These are phyloP conservation scores for Chrysogorgia sp. DNA, from an alignment of 92 coral and sea anemone genomes.

Conservation along the genomic window DNA sequence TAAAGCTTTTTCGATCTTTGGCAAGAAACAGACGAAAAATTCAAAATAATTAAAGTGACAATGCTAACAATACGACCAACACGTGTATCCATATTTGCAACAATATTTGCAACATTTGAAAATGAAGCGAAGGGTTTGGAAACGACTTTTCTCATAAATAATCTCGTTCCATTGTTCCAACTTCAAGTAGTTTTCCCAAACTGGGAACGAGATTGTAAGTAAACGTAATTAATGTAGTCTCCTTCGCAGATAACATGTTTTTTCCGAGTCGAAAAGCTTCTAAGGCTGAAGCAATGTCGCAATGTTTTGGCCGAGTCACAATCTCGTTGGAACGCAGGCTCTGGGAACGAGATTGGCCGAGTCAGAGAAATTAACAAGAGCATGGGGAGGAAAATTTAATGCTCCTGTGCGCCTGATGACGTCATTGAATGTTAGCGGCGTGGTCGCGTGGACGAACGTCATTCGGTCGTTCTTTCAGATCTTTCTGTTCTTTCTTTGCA, in stretches of 20 bases:
- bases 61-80: slow-evolving; percentile 16
- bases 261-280: no score
- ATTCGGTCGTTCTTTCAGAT: slow-evolving; percentile 10
- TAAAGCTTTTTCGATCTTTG: slow-evolving; percentile 38
- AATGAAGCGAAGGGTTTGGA: neutral
- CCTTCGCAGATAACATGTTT: no score
- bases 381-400: no score
- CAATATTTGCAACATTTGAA: slow-evolving; percentile 7
- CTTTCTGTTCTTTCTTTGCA: neutral
- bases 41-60: slow-evolving; percentile 2
- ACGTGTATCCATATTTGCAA: slow-evolving; percentile 48
- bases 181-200: no score
- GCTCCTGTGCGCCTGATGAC: neutral
- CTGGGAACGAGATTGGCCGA: no score
- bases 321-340: no score
- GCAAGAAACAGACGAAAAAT: slow-evolving; percentile 63
- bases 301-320: no score
- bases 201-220: no score
- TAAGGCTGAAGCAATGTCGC: no score
- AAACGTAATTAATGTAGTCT: no score
- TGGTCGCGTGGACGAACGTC: slow-evolving; percentile 2
- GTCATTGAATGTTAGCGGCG: neutral
- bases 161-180: no score
- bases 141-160: neutral
- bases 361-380: no score